A percentile compares a stretch with the other conserved stretches of the same genome.
Evolutionary conservation across 2,113 vertebrate species (phyloP).

Genomic region (Garra rufa): DNA sequence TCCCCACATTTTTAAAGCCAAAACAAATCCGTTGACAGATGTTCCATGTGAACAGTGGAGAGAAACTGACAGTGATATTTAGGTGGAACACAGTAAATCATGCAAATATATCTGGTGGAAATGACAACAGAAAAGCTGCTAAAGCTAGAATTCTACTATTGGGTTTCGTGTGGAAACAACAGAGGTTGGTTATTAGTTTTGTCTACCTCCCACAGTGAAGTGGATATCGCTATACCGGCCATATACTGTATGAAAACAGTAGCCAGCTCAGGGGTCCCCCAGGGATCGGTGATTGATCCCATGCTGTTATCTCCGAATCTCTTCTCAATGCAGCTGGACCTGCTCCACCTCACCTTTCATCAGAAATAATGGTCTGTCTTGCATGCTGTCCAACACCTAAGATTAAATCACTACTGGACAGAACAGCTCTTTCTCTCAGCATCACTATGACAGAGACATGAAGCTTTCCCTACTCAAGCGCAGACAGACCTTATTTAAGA

Average conservation of each 20-base stretch:
- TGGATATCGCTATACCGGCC: not conserved
- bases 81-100: constrained; percentile 28
- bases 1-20: not conserved
- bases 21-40: constrained; percentile 38
- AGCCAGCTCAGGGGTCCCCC: not conserved
- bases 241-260: constrained; percentile 9
- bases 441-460: constrained; percentile 14
- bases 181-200: not conserved
- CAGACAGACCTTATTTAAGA: not conserved
- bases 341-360: constrained; percentile 15
- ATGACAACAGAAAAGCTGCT: constrained; percentile 1
- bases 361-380: constrained; percentile 43
- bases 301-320: constrained; percentile 41
- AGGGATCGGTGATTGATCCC: constrained; percentile 39
- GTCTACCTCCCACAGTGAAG: not conserved
- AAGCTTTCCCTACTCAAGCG: not conserved
- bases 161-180: not conserved
- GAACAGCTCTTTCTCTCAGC: constrained; percentile 3
- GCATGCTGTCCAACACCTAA: constrained; percentile 40
- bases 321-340: constrained; percentile 23
- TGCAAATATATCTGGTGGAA: constrained; percentile 32
- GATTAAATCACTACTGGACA: constrained; percentile 36
- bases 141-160: not conserved
- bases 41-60: constrained; percentile 12
- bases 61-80: constrained; percentile 15